These are phyloP conservation scores for Hydrochoerus hydrochaeris DNA, from an alignment of 2,113 vertebrate genomes.

Conservation along the genomic window DNA sequence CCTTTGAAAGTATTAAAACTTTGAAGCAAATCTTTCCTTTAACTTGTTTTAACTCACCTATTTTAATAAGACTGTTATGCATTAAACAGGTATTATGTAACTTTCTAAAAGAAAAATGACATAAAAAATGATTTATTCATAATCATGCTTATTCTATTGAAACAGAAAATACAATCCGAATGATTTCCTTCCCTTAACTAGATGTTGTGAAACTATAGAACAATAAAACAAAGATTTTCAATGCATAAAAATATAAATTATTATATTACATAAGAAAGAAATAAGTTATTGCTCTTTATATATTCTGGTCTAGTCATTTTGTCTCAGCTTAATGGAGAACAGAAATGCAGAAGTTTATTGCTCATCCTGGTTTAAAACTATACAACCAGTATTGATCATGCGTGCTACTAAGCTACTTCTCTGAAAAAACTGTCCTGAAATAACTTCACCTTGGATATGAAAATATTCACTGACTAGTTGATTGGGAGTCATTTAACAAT, in stretches of 20 bases:
- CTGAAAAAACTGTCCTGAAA: neutral
- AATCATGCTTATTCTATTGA: neutral
- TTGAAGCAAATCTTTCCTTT: conserved; percentile 46
- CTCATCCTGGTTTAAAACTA: neutral
- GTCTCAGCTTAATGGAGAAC: conserved; percentile 6
- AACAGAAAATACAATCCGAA: conserved; percentile 56
- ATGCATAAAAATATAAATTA: conserved; percentile 8
- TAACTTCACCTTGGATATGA: neutral
- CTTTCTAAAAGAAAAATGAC: conserved; percentile 12
- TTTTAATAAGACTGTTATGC: neutral
- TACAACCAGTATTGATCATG: neutral
- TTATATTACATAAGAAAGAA: conserved; percentile 5
- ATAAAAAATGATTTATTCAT: conserved; percentile 2
- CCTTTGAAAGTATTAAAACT: conserved; percentile 11
- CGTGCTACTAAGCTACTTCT: neutral
- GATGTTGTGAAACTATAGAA: neutral
- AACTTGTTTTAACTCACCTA: conserved; percentile 28
- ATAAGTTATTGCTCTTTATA: neutral
- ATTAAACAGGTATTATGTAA: neutral
- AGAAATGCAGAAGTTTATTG: neutral
- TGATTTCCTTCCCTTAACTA: conserved; percentile 32
- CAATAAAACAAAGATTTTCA: conserved; percentile 28
- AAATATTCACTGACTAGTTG: neutral
- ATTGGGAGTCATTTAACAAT: neutral
- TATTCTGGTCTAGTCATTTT: neutral